phyloP scores from a whole-genome alignment of 2,888 invertebrate genomes.

The Alviniconcha strummeri region DNA sequence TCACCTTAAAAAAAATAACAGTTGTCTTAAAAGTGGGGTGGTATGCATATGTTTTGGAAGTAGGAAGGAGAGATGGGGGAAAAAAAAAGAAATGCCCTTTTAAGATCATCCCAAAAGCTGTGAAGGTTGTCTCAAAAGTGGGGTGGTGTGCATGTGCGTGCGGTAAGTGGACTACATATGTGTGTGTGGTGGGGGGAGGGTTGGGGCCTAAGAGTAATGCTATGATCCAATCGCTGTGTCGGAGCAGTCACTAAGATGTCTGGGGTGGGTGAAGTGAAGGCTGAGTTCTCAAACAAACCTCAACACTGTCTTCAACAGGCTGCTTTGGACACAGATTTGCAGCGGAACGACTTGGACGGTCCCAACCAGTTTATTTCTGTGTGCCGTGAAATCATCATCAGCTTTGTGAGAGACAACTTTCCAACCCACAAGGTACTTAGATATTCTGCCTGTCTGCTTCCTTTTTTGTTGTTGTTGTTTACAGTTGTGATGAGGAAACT shows the following conservation, averaged over 20 bases:
- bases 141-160: neutral
- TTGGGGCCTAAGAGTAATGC: too few relatives aligned
- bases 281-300: too few relatives aligned
- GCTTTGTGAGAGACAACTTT: conserved; percentile 65
- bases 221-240: too few relatives aligned
- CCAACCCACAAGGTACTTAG: conserved; percentile 58
- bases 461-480: neutral
- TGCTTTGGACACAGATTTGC: conserved; percentile 61
- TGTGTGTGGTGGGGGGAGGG: too few relatives aligned
- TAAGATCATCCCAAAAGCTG: too few relatives aligned
- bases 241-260: too few relatives aligned
- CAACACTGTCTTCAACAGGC: conserved; percentile 52
- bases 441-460: neutral
- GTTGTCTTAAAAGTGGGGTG: too few relatives aligned
- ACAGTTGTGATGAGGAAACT: neutral
- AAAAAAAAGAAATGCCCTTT: too few relatives aligned
- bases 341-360: neutral
- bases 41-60: too few relatives aligned
- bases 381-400: conserved; percentile 65
- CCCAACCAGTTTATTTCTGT: conserved; percentile 63
- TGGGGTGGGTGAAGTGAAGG: too few relatives aligned
- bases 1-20: too few relatives aligned
- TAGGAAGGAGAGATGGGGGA: too few relatives aligned
- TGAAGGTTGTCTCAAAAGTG: neutral
- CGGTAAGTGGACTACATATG: neutral